Conservation (phyloP, 2,888 invertebrate species). For the Autographa gamma region DNA sequence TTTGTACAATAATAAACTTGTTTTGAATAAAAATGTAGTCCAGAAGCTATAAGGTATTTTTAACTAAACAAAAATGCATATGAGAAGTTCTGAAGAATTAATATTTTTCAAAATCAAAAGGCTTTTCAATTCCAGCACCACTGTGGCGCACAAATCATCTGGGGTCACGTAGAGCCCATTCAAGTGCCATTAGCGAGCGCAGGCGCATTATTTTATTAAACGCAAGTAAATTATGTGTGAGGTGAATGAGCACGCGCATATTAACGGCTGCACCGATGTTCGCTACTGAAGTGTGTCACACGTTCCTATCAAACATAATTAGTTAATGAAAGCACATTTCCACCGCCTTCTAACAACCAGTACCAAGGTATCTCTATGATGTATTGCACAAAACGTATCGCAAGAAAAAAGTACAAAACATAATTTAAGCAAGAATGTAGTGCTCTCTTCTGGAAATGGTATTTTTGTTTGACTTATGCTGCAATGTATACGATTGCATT, state of each 20-base stretch:
- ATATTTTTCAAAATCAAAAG: neutral
- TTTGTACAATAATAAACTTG: neutral
- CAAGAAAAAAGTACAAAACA: conserved; percentile 21
- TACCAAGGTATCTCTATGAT: conserved; percentile 9
- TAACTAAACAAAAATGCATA: neutral
- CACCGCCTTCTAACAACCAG: conserved; percentile 21
- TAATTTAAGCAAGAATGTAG: conserved; percentile 36
- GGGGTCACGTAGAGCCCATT: conserved; percentile 61
- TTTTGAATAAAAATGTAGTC: neutral
- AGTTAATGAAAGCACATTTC: conserved; percentile 47
- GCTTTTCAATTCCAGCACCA: conserved; percentile 11
- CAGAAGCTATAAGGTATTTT: neutral
- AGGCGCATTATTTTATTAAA: conserved; percentile 58
- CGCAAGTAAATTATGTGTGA: conserved; percentile 52
- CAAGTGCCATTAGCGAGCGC: conserved; percentile 57
- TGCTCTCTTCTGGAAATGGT: too few species aligned
- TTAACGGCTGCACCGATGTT: conserved; percentile 36
- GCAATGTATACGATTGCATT: too few species aligned
- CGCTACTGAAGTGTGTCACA: conserved; percentile 42
- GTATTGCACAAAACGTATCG: conserved; percentile 5
- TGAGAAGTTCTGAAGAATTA: neutral
- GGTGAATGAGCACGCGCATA: conserved; percentile 45
- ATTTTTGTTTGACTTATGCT: too few species aligned
- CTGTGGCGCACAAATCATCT: conserved; percentile 43
- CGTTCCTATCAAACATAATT: conserved; percentile 48